Evolutionary conservation across 2,113 vertebrate species (phyloP), one percentile per base, ranked within the genome.

Genomic region (Thinocorus orbignyianus): DNA sequence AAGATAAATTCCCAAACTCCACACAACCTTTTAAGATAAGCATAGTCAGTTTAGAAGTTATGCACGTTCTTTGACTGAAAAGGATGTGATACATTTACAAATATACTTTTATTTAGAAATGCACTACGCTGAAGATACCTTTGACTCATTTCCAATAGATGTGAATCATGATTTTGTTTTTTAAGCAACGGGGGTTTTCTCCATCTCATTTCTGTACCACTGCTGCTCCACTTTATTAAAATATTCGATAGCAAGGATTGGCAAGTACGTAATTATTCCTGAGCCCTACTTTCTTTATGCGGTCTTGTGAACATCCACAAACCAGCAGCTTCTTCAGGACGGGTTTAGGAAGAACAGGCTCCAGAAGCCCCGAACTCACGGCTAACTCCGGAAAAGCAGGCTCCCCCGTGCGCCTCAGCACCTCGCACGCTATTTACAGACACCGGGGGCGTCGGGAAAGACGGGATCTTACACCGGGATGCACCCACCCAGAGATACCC

Each of bases 41-140:
- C 5, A 0, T 1, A 25, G 15, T 5, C 19, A 42, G 17, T 13
- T 42, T 30, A 17, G 22, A 62, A 69, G 17, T 12, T 22, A 41
- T 1, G 5, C 11, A 9, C 2, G 0, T 26, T 65, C 16, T 14
- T 24, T 22, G 26, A 39, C 26, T 1, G 3, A 79, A 88, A 25
- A 0, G 6, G 4, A 30, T 3, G 9, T 0, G 2, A 7, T 15
- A 28, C 15, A 13, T 42, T 48, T n/a, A 13, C 10, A 65, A 46
- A 39, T 23, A 42, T n/a, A 37, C 20, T 41, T 72, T 25, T 51
- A 35, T 16, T 48, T 49, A 58, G 10, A 71, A 81, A 44, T 1
- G 7, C 31, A n/a, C 35, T 28, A 30, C 19, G 35, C 23, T 41
- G 3, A 44, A 48, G 13, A 22, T 4, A 35, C 11, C 17, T 69